Conservation (phyloP, 2,113 vertebrate species). For the Illadopsis cleaveri region DNA sequence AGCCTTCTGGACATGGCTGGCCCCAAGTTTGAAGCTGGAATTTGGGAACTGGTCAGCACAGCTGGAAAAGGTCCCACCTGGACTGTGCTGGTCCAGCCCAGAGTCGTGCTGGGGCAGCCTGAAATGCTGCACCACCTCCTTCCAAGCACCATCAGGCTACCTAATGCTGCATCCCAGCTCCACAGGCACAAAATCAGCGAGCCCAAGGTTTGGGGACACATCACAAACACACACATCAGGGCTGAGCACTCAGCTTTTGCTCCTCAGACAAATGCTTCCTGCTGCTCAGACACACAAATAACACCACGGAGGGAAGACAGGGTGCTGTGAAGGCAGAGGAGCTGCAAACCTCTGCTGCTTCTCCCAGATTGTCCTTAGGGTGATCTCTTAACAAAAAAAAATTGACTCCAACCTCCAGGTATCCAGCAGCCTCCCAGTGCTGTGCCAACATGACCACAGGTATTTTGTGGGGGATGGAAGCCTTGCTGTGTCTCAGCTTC, state of each 20-base stretch:
- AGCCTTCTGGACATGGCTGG: not conserved
- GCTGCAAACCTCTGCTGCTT: not conserved
- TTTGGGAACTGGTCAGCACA: not conserved
- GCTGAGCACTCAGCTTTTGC: not conserved
- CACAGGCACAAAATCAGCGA: not conserved
- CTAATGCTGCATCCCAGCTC: not conserved
- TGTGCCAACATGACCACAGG: accelerated
- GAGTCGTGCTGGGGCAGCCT: not conserved
- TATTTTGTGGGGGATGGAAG: not conserved
- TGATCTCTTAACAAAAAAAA: not conserved
- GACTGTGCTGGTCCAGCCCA: not conserved
- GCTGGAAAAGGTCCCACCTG: not conserved
- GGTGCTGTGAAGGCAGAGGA: not conserved
- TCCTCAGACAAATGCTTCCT: not conserved
- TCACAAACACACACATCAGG: not conserved
- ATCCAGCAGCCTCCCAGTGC: not conserved
- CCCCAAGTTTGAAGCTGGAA: slow-evolving; percentile 24
- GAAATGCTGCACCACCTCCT: not conserved
- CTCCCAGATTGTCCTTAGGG: not conserved
- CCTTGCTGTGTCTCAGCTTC: not conserved
- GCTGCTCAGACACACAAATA: not conserved
- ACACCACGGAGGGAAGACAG: accelerated
- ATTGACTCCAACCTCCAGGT: accelerated
- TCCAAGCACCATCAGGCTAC: not conserved
- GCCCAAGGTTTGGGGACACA: not conserved